Percentiles rank a stretch among this genome's conserved stretches.
Evolutionary conservation across 2,888 invertebrate species (phyloP).

Genomic region (Parnassius mnemosyne): DNA sequence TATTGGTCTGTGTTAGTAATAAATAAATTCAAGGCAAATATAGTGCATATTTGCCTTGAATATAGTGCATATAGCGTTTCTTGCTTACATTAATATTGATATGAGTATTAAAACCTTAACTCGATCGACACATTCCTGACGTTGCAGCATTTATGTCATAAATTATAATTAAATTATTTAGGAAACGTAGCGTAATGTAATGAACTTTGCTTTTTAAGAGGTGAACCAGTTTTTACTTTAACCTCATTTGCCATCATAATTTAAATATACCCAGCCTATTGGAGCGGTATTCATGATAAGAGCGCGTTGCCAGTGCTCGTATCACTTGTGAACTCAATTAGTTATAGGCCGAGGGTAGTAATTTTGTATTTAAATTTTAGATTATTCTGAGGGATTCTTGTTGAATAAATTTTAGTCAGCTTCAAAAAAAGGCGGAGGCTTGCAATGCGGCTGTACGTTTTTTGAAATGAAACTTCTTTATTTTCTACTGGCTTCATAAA

Average conservation of each 20-base stretch:
- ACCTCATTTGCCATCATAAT: constrained; percentile 40
- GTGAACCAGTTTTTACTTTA: constrained; percentile 66
- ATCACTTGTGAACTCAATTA: constrained; percentile 20
- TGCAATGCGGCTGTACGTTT: too few relatives aligned
- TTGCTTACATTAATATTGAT: constrained; percentile 1
- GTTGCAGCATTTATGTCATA: constrained; percentile 18
- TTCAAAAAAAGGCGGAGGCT: too few relatives aligned
- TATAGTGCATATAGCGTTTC: too few relatives aligned
- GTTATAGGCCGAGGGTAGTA: constrained; percentile 29
- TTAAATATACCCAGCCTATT: constrained; percentile 52
- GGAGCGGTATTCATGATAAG: constrained; percentile 27
- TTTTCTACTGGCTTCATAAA: too few relatives aligned
- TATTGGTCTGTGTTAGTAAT: too few relatives aligned
- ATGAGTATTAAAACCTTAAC: constrained; percentile 17
- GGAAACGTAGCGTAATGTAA: constrained; percentile 54
- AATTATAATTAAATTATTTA: constrained; percentile 51
- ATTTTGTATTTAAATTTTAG: constrained; percentile 2
- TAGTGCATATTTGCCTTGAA: too few relatives aligned
- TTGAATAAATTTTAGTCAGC: too few relatives aligned
- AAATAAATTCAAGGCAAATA: too few relatives aligned
- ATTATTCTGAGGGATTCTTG: too few relatives aligned
- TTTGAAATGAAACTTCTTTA: too few relatives aligned
- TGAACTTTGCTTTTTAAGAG: constrained; percentile 60
- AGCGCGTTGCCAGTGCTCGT: constrained; percentile 19
- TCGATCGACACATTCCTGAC: constrained; percentile 9